Evolutionary conservation across 2,888 invertebrate genomes (phyloP).

Genomic region (Eumerus sabulonum): DNA sequence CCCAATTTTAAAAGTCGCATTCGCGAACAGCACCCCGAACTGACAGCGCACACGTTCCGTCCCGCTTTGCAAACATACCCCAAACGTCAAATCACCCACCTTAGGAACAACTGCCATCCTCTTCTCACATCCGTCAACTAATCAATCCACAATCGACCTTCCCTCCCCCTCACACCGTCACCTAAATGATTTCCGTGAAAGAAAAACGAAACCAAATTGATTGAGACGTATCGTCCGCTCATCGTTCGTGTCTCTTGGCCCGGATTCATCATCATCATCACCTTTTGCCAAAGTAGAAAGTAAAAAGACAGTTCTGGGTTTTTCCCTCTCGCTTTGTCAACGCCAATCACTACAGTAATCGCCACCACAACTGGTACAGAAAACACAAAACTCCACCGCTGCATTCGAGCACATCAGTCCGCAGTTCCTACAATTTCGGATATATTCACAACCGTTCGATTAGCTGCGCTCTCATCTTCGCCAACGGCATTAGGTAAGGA

Average conservation of each 20-base stretch:
- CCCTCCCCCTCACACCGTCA: constrained; percentile 7
- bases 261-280: constrained; percentile 45
- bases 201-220: constrained; percentile 39
- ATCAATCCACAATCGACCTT: neutral
- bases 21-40: neutral
- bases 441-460: constrained; percentile 35
- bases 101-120: neutral
- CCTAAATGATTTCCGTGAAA: neutral
- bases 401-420: constrained; percentile 34
- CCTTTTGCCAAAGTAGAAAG: constrained; percentile 42
- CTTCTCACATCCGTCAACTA: neutral
- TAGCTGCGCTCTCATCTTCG: neutral
- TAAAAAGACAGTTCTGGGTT: constrained; percentile 36
- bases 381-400: too few relatives aligned
- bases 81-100: constrained; percentile 13
- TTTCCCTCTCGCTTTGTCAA: neutral
- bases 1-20: too few relatives aligned
- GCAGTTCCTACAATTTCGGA: constrained; percentile 60
- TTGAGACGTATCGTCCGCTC: constrained; percentile 47
- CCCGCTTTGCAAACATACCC: constrained; percentile 16
- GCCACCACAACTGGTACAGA: too few relatives aligned
- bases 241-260: constrained; percentile 30
- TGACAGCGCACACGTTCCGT: constrained; percentile 34
- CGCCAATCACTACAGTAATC: too few relatives aligned
- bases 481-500: constrained; percentile 53